Percentiles rank a stretch among this genome's conserved stretches.
phyloP scores from a whole-genome alignment of 2,797 vertebrate species.

The Furcifer pardalis region DNA sequence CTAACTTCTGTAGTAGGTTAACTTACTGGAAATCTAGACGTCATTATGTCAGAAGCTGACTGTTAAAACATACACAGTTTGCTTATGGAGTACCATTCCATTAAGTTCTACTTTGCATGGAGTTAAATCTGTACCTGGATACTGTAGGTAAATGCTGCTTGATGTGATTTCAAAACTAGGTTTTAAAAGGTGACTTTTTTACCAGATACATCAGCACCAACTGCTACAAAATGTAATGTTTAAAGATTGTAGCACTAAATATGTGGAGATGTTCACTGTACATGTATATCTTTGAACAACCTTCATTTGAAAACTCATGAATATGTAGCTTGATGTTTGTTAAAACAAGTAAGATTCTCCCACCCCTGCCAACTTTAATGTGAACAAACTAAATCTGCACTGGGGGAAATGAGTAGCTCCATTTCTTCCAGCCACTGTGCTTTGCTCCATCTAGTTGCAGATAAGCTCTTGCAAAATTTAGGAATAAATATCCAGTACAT shows the following conservation, averaged over 20 bases:
- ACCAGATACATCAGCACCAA: constrained; percentile 76
- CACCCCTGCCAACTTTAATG: constrained; percentile 71
- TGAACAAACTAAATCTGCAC: constrained; percentile 74
- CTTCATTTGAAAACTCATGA: constrained; percentile 74
- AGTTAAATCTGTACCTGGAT: constrained; percentile 70
- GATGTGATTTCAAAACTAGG: constrained; percentile 72
- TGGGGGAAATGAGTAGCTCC: constrained; percentile 60
- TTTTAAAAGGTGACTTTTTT: constrained; percentile 68
- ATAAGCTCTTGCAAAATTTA: constrained; percentile 77
- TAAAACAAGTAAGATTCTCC: constrained; percentile 51
- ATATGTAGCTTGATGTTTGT: constrained; percentile 73
- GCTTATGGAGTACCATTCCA: constrained; percentile 67
- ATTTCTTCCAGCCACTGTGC: constrained; percentile 56
- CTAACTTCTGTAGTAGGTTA: constrained; percentile 34
- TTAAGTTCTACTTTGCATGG: constrained; percentile 68
- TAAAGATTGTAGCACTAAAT: constrained; percentile 76
- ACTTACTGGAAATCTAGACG: constrained; percentile 61
- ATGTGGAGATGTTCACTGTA: constrained; percentile 77
- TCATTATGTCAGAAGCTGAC: constrained; percentile 71
- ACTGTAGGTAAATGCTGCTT: constrained; percentile 73
- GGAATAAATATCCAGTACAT: constrained; percentile 82
- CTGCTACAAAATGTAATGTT: constrained; percentile 74
- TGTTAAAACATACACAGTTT: constrained; percentile 75
- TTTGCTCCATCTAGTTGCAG: constrained; percentile 59
- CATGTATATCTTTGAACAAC: constrained; percentile 73